phyloP scores from a whole-genome alignment of 2,888 invertebrate genomes.

The Netelia virgata region DNA sequence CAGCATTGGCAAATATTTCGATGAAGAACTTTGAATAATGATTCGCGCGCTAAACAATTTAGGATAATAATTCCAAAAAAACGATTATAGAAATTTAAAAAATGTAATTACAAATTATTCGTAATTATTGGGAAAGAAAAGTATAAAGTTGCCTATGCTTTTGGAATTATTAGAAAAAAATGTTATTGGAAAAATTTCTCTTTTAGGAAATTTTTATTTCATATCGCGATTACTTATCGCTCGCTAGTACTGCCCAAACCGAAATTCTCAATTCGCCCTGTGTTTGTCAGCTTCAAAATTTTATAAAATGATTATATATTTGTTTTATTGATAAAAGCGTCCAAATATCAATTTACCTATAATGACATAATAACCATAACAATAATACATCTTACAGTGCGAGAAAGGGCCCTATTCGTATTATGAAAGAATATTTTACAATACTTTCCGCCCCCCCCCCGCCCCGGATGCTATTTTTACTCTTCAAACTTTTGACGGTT shows the following conservation, averaged over 20 bases:
- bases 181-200: background rate
- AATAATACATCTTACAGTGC: slow-evolving; percentile 71
- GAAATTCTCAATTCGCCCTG: slow-evolving; percentile 7
- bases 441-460: slow-evolving; percentile 43
- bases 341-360: slow-evolving; percentile 75
- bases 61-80: background rate
- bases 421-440: slow-evolving; percentile 73
- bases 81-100: background rate
- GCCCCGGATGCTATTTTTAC: slow-evolving; percentile 1
- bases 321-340: slow-evolving; percentile 75
- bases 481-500: slow-evolving; percentile 10
- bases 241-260: slow-evolving; percentile 1
- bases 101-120: background rate
- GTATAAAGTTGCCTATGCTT: background rate
- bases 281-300: slow-evolving; percentile 54
- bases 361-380: slow-evolving; percentile 76
- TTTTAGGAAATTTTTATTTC: background rate
- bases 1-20: background rate
- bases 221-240: background rate
- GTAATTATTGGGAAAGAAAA: background rate
- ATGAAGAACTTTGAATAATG: background rate
- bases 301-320: slow-evolving; percentile 59
- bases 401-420: slow-evolving; percentile 50
- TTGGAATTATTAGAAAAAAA: background rate
- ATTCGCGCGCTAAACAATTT: background rate